Base-by-base conservation (phyloP, 2,888 invertebrate species). In the Mesodorylaimus sp. region DNA sequence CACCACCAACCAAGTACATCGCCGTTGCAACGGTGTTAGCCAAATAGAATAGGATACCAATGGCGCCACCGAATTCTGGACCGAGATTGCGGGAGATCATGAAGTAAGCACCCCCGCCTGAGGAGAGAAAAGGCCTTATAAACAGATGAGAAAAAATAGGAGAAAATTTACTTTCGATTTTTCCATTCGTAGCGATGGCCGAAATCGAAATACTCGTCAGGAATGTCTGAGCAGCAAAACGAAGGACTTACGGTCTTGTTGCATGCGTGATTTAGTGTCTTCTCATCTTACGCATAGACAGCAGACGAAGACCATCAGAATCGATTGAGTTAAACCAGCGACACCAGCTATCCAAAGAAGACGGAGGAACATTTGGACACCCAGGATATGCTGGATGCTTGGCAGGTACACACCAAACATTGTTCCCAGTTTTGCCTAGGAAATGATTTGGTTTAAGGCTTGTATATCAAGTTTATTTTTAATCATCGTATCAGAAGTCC, bases 321-420 rank as follows among this genome's bases (percentile, higher is more conserved):
- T 91, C 59, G 87, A 86, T 67, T 83, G 82, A 57, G 91, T 73
- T 55, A 86, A 85, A 50, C 97, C 97, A 53, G 95, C 93, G 37
- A 89, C 88, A 52, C 97, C 95, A 49, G 97, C 93, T 55, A 95
- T 88, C 95, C 95, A 97, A 52, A 89, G 88, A 66, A 97, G 77
- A 71, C 97, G 87, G 70, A 97, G 93, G 74, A 97, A 97, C 59
- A 97, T 80, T 68, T 97, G 89, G 52, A 97, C 93, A 60, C 97
- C 97, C 70, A 97, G 93, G 72, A 97, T 97, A 73, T 99, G 97
- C 73, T 99, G 97, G 66, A 97, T 89, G 70, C 95, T 97, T 51
- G 97, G 97, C 55, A 99, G 76, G 73, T 82, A 97, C 57, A 95
- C 95, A 54, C 97, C 97, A 68, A 97, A 83, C 64, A 97, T 78